These are phyloP conservation scores for Hyla sarda DNA, from an alignment of 2,113 vertebrate species.

Conservation along the genomic window DNA sequence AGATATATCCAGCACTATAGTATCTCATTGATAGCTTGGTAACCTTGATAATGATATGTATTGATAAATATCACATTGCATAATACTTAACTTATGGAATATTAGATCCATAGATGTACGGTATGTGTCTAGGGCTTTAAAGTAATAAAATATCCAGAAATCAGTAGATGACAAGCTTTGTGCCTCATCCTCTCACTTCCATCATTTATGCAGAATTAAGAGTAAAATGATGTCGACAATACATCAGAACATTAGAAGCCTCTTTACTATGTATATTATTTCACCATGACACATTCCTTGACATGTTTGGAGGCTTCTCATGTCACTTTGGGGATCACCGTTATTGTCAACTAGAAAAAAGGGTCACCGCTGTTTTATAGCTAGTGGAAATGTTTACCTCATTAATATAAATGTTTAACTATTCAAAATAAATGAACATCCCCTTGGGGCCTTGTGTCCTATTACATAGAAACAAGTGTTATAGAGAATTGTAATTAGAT, in stretches of 20 bases:
- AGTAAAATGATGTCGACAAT: background rate
- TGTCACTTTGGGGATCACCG: background rate
- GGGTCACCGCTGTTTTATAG: background rate
- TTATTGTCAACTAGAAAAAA: too few relatives aligned
- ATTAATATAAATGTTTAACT: constrained; percentile 3
- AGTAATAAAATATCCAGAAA: background rate
- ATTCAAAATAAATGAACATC: background rate
- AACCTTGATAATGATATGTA: too few relatives aligned
- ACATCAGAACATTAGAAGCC: background rate
- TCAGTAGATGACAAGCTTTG: background rate
- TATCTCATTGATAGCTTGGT: too few relatives aligned
- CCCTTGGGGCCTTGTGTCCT: background rate
- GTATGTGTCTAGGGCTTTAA: too few relatives aligned
- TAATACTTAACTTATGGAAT: too few relatives aligned
- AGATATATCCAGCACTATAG: too few relatives aligned
- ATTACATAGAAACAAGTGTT: background rate
- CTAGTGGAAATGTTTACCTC: background rate
- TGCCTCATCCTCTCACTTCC: background rate
- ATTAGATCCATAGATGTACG: too few relatives aligned
- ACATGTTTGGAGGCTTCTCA: background rate
- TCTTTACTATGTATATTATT: background rate
- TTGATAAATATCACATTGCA: too few relatives aligned
- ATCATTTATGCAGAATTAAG: background rate
- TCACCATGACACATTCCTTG: background rate
- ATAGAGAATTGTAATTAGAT: background rate